phyloP scores from a whole-genome alignment of 2,797 vertebrate species.

The Gouania willdenowi region DNA sequence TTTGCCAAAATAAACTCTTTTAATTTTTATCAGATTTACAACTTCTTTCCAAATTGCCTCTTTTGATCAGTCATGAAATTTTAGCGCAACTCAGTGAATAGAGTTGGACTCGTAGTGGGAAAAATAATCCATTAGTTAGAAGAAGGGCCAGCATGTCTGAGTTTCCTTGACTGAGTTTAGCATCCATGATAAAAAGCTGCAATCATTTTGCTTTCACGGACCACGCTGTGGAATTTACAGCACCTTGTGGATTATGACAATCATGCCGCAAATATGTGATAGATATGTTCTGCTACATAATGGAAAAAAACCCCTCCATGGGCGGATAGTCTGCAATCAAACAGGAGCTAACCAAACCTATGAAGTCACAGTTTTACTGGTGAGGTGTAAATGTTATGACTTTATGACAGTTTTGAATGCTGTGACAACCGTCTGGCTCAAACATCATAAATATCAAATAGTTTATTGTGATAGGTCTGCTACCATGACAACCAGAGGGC shows the following conservation, averaged over 20 bases:
- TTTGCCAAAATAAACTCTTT: constrained; percentile 45
- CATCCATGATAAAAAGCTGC: constrained; percentile 51
- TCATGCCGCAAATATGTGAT: constrained; percentile 61
- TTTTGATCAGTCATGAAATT: too few relatives aligned
- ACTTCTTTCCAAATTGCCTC: too few relatives aligned
- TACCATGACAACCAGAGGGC: not conserved
- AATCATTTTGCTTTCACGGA: constrained; percentile 58
- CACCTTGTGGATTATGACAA: constrained; percentile 55
- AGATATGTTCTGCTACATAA: constrained; percentile 47
- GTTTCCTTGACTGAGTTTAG: constrained; percentile 33
- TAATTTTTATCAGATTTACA: too few relatives aligned
- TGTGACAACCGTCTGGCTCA: constrained; percentile 9
- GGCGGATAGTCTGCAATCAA: constrained; percentile 46
- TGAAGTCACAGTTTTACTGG: constrained; percentile 6
- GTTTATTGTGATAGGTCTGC: not conserved
- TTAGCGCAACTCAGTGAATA: too few relatives aligned
- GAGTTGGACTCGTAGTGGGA: too few relatives aligned
- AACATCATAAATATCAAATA: not conserved
- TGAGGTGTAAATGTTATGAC: constrained; percentile 7
- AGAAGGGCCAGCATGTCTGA: constrained; percentile 22
- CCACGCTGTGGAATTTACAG: constrained; percentile 48
- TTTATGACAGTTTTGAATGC: constrained; percentile 26
- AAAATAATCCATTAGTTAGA: too few relatives aligned
- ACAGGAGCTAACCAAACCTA: constrained; percentile 8
- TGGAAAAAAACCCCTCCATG: constrained; percentile 47